Base-by-base conservation (phyloP, 2,888 invertebrate genomes). In the Teleiodes luculella region DNA sequence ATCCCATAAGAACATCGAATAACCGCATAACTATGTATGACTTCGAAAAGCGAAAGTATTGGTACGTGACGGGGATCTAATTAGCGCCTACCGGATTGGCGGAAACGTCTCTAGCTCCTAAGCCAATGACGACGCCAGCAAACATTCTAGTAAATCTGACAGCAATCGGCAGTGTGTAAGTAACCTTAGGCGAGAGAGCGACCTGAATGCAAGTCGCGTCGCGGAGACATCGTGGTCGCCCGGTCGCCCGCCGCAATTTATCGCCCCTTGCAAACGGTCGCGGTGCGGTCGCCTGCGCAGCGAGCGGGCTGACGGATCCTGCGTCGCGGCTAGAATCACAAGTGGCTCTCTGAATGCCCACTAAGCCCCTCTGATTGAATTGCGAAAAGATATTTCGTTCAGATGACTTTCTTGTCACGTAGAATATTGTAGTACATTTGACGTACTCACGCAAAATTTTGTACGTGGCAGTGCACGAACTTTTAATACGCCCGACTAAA, bases 201-300 rank as follows among this genome's bases (percentile, higher is more conserved):
- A 82, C 78, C 82, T 68, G 75, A 74, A 81, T 80, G 79, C 75
- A 71, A 74, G 68, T 67, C 75, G 77, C 63, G 63, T 63, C 54
- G 56, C 43, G 18, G 4, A 11, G 18, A 70, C 63, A 62, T 70
- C 69, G 64, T 64, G 68, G 68, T 71, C 67, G 67, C 70, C 72
- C 70, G 68, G 68, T 71, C 67, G 67, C 70, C 72, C 70, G 65
- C 76, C 74, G 68, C 80, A 78, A 80, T 83, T 83, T 83, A 83
- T 83, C 79, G 82, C 83, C 79, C 80, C 74, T 65, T 70, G 68
- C 68, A 62, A 66, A 66, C 65, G 70, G 74, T 35, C 16, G 39
- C 35, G 41, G 16, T 36, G 49, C 30, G 48, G 46, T 18, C 39
- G 39, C 39, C 18, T n/a, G 11, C 20, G 4, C 39, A 14, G 3